phyloP scores from a whole-genome alignment of 35 echinoderm and acorn worm species.

The Apostichopus japonicus region DNA sequence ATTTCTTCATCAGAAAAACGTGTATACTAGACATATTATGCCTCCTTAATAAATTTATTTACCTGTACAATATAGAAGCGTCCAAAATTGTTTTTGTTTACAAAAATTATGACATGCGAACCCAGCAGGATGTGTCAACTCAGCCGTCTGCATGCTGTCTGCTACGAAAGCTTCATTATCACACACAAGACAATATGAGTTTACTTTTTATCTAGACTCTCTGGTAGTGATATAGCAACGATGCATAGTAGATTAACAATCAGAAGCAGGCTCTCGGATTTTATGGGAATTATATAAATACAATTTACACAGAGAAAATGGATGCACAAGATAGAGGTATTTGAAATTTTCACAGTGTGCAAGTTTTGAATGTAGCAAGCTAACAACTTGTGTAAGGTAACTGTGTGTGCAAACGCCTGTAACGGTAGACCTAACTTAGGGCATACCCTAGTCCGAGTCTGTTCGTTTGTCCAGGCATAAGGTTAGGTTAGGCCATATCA shows the following conservation, averaged over 20 bases:
- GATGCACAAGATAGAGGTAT: conserved; percentile 41
- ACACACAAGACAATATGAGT: neutral
- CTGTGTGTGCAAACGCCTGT: no score
- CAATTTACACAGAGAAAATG: conserved; percentile 36
- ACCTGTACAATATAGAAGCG: neutral
- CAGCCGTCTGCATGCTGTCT: conserved; percentile 39
- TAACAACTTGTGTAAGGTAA: no score
- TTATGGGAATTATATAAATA: conserved; percentile 36
- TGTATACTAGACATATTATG: neutral
- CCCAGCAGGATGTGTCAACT: conserved; percentile 16
- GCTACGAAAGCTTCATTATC: neutral
- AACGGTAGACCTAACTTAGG: no score
- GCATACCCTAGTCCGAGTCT: no score
- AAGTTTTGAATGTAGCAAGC: no score
- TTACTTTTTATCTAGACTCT: neutral
- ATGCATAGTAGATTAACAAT: neutral
- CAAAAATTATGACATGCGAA: conserved; percentile 13
- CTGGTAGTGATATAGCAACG: neutral
- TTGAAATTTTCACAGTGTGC: neutral
- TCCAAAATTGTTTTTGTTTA: neutral
- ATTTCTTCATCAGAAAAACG: no score
- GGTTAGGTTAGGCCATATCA: no score
- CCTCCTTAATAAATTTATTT: neutral
- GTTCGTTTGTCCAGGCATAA: no score
- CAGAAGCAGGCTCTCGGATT: conserved; percentile 17